Evolutionary conservation across 1,140 invertebrate genomes (phyloP).

Genomic region (Cydia fagiglandana): DNA sequence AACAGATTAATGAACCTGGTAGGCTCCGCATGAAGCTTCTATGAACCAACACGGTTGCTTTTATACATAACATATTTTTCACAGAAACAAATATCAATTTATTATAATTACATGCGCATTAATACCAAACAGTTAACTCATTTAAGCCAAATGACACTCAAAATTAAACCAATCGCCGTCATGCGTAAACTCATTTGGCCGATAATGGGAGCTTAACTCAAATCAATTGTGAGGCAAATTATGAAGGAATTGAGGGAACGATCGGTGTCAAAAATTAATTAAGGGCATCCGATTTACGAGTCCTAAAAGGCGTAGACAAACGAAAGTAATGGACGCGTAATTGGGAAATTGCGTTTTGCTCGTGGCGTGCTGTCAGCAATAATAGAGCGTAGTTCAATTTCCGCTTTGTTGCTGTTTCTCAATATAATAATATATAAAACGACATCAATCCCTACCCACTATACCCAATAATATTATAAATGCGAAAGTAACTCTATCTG

Average conservation of each 20-base stretch:
- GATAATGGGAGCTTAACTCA: constrained; percentile 35
- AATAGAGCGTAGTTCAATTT: neutral
- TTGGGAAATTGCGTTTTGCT: constrained; percentile 38
- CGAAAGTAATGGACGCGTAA: constrained; percentile 13
- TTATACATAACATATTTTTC: too few relatives aligned
- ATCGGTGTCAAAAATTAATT: constrained; percentile 64
- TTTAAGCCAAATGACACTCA: constrained; percentile 1
- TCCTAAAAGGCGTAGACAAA: neutral
- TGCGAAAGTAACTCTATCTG: too few relatives aligned
- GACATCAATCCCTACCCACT: too few relatives aligned
- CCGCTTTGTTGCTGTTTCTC: neutral
- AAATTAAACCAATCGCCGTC: neutral
- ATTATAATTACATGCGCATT: neutral
- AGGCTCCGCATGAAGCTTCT: too few relatives aligned
- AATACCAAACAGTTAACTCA: neutral
- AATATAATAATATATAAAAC: too few relatives aligned
- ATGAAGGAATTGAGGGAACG: constrained; percentile 43
- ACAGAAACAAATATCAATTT: too few relatives aligned
- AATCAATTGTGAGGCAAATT: constrained; percentile 60
- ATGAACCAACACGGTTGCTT: too few relatives aligned
- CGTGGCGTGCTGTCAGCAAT: constrained; percentile 12
- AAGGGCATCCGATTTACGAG: constrained; percentile 43
- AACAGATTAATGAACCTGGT: too few relatives aligned
- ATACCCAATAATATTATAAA: too few relatives aligned
- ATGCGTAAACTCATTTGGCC: constrained; percentile 6